A percentile compares a stretch with the other conserved stretches of the same genome.
phyloP scores from a whole-genome alignment of 2,113 vertebrate species.

The Phylloscopus trochiloides region DNA sequence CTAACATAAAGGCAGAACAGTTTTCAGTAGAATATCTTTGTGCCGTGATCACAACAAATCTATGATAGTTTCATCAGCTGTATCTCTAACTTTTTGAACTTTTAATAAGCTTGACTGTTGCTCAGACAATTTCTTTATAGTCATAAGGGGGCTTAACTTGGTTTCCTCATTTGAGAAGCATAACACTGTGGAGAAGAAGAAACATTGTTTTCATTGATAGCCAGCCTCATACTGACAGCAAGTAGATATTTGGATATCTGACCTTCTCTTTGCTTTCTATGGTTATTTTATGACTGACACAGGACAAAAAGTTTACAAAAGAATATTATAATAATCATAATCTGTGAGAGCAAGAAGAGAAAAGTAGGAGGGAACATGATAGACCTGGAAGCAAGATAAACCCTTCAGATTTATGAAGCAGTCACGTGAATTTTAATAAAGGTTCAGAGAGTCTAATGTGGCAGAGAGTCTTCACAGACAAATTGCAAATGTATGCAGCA shows the following conservation, averaged over 20 bases:
- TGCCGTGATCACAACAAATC: neutral
- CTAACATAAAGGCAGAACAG: neutral
- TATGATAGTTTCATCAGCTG: neutral
- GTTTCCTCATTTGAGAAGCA: neutral
- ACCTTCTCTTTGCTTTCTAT: neutral
- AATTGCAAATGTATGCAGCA: neutral
- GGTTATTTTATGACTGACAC: neutral
- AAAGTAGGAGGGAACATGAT: neutral
- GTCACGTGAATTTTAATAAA: slow-evolving; percentile 27
- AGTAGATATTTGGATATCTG: neutral
- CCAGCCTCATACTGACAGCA: neutral
- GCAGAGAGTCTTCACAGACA: slow-evolving; percentile 14
- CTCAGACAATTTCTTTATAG: neutral
- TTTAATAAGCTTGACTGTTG: neutral
- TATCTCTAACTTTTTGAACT: neutral
- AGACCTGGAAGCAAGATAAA: neutral
- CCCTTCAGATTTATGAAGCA: slow-evolving; percentile 15
- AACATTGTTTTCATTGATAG: neutral
- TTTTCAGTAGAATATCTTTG: neutral
- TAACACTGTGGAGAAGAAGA: neutral
- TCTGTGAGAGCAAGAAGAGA: neutral
- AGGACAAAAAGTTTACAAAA: neutral
- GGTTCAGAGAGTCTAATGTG: slow-evolving; percentile 10
- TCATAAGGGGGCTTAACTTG: neutral
- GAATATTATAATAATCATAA: neutral